A percentile compares a stretch with the other conserved stretches of the same genome.
Evolutionary conservation across 2,797 vertebrate species (phyloP).

Genomic region (Chrysocyon brachyurus): DNA sequence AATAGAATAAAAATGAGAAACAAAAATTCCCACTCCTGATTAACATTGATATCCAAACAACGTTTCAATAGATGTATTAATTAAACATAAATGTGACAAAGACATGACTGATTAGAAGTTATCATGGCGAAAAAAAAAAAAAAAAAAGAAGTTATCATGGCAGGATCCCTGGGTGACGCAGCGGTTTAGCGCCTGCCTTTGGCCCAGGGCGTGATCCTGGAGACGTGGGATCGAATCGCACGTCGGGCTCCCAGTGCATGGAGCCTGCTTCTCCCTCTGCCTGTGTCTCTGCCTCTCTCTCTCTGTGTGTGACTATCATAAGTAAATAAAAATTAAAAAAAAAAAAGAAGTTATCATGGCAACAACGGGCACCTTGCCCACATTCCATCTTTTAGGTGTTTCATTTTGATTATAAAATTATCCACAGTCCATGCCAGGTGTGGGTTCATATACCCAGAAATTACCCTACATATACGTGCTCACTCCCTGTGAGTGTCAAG

Average conservation of each 20-base stretch:
- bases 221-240: too few species aligned
- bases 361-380: background rate
- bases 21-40: background rate
- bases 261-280: too few species aligned
- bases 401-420: conserved; percentile 31
- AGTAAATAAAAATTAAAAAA: too few species aligned
- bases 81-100: background rate
- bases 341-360: background rate
- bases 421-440: background rate
- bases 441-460: background rate
- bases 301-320: too few species aligned
- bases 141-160: background rate
- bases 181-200: too few species aligned
- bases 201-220: too few species aligned
- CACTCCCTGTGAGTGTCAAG: background rate
- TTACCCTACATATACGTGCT: background rate
- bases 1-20: conserved; percentile 3
- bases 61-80: background rate
- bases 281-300: too few species aligned
- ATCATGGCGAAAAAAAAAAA: too few species aligned
- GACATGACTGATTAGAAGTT: background rate
- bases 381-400: background rate
- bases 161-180: too few species aligned
- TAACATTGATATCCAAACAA: background rate
- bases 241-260: too few species aligned